These are phyloP conservation scores for Berghia stephanieae DNA, from an alignment of 1,140 invertebrate species.

Conservation along the genomic window DNA sequence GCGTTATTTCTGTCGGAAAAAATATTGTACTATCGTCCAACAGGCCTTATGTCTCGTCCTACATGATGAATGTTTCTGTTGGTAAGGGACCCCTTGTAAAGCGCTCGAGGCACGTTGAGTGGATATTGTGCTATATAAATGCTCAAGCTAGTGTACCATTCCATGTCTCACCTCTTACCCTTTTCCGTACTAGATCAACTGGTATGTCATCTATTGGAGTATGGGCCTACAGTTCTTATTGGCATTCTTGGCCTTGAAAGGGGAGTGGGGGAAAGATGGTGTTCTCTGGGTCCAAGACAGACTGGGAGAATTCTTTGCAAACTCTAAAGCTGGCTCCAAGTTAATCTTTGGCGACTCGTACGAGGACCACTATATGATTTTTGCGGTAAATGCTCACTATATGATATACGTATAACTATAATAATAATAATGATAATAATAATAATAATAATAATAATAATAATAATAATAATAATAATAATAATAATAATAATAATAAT, in stretches of 20 bases:
- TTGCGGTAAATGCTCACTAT: constrained; percentile 45
- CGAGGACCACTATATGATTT: constrained; percentile 51
- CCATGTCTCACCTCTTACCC: too few species aligned
- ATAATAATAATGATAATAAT: neutral
- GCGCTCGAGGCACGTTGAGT: too few species aligned
- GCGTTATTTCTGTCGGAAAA: too few species aligned
- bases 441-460: neutral
- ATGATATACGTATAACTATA: neutral
- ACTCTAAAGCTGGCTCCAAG: constrained; percentile 77
- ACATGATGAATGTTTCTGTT: too few species aligned
- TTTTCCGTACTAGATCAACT: constrained; percentile 47
- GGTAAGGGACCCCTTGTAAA: too few species aligned
- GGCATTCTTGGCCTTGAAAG: constrained; percentile 85
- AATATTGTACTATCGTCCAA: too few species aligned
- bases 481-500: neutral
- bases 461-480: neutral
- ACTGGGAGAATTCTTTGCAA: constrained; percentile 79
- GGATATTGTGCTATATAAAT: too few species aligned
- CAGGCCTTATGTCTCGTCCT: too few species aligned
- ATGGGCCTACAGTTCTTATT: constrained; percentile 85
- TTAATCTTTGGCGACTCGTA: constrained; percentile 83
- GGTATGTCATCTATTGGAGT: constrained; percentile 70
- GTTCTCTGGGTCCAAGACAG: constrained; percentile 80
- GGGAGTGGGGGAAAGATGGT: constrained; percentile 77
- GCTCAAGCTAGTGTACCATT: too few species aligned